Evolutionary conservation across 2,888 invertebrate genomes (phyloP).

Genomic region (Drosophila emarginata): DNA sequence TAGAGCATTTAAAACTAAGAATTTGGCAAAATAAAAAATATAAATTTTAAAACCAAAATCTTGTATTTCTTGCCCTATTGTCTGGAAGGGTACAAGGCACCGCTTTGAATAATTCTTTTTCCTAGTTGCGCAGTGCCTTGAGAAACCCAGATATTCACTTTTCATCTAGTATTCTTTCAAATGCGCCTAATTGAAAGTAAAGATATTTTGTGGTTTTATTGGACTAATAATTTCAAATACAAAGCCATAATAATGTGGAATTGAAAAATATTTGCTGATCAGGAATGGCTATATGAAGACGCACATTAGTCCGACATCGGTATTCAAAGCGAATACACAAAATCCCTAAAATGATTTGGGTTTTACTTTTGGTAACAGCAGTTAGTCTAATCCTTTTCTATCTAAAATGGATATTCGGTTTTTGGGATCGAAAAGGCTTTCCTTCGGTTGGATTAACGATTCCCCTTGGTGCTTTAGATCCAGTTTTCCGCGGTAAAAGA

Average conservation of each 20-base stretch:
- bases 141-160: no score
- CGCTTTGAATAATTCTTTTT: no score
- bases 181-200: no score
- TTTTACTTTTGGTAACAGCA: slow-evolving; percentile 18
- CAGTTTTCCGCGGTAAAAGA: slow-evolving; percentile 84
- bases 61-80: no score
- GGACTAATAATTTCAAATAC: not conserved
- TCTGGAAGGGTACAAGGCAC: no score
- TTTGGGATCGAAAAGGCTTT: slow-evolving; percentile 86
- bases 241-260: not conserved
- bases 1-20: no score
- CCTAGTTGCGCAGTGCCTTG: no score
- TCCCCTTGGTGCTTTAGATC: slow-evolving; percentile 86
- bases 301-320: not conserved
- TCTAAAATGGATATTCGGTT: slow-evolving; percentile 71
- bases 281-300: not conserved
- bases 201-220: not conserved
- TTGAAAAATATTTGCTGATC: not conserved
- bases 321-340: not conserved
- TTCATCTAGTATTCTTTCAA: not conserved
- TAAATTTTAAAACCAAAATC: no score
- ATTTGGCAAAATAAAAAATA: no score
- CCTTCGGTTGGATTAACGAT: slow-evolving; percentile 84
- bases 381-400: slow-evolving; percentile 49
- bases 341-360: slow-evolving; percentile 15